phyloP scores from a whole-genome alignment of 2,888 invertebrate species.

The Diarsia brunnea region DNA sequence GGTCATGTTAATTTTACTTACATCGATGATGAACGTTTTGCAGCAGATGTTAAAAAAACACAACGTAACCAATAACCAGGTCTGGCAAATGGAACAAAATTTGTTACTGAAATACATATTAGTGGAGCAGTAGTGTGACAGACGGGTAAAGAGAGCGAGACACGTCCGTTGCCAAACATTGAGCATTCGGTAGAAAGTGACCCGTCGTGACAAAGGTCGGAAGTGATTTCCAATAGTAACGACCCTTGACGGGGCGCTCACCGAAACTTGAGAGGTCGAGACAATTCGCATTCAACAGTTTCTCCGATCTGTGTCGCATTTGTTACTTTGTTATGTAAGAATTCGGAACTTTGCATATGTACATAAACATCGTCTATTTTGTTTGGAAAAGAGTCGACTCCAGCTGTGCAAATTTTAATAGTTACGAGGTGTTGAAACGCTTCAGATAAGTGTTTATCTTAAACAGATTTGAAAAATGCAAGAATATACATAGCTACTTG shows the following conservation, averaged over 20 bases:
- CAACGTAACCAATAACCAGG: constrained; percentile 41
- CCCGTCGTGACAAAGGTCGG: constrained; percentile 87
- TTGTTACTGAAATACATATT: constrained; percentile 58
- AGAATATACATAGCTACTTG: not conserved
- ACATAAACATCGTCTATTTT: constrained; percentile 23
- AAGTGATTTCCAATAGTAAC: constrained; percentile 85
- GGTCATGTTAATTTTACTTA: constrained; percentile 45
- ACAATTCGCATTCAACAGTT: constrained; percentile 66
- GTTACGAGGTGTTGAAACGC: constrained; percentile 8
- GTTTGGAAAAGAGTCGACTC: constrained; percentile 4
- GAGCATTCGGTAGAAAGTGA: constrained; percentile 83
- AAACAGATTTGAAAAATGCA: constrained; percentile 14
- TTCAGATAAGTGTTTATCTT: constrained; percentile 3
- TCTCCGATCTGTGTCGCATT: constrained; percentile 69
- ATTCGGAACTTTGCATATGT: constrained; percentile 29
- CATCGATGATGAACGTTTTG: constrained; percentile 31
- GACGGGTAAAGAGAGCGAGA: constrained; percentile 79
- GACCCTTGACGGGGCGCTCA: constrained; percentile 81
- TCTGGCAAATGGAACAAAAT: constrained; percentile 57
- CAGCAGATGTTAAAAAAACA: constrained; percentile 51
- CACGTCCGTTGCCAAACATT: constrained; percentile 74
- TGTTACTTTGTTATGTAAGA: constrained; percentile 47
- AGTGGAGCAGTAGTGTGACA: constrained; percentile 60
- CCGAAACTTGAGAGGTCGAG: constrained; percentile 67
- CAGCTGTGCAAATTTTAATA: constrained; percentile 32